Percentiles rank a stretch among this genome's conserved stretches.
Evolutionary conservation across 2,797 vertebrate species (phyloP).

Genomic region (Mormyrus hasselquistii): DNA sequence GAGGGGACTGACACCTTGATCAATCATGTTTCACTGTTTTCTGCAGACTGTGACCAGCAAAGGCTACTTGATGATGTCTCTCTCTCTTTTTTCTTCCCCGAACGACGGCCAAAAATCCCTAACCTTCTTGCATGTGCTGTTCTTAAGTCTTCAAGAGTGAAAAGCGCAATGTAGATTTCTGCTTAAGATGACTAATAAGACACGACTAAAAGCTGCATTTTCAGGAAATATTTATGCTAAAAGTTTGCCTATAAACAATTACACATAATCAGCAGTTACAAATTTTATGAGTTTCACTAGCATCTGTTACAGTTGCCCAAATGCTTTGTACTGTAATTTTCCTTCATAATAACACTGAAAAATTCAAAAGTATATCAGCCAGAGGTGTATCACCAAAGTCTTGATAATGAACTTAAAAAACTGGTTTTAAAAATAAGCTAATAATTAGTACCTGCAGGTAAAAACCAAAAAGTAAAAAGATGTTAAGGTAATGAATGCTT

Average conservation of each 20-base stretch:
- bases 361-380: not conserved
- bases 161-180: not conserved
- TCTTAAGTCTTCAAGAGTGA: not conserved
- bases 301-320: not conserved
- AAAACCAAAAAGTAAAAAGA: not conserved
- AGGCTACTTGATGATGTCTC: slow-evolving; percentile 37
- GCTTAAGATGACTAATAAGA: not conserved
- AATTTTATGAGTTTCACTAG: not conserved
- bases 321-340: not conserved
- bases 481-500: not conserved
- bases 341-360: not conserved
- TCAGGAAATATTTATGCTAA: not conserved
- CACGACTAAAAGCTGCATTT: not conserved
- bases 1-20: slow-evolving; percentile 51
- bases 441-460: not conserved
- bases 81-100: slow-evolving; percentile 20
- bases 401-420: not conserved
- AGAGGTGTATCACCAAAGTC: not conserved
- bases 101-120: not conserved
- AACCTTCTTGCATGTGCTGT: not conserved
- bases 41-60: slow-evolving; percentile 32
- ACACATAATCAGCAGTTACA: not conserved
- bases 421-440: not conserved
- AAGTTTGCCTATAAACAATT: not conserved
- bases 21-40: slow-evolving; percentile 40